A percentile compares a stretch with the other conserved stretches of the same genome.
Evolutionary conservation across 2,888 invertebrate species (phyloP).

Genomic region (Coelinius sp.): DNA sequence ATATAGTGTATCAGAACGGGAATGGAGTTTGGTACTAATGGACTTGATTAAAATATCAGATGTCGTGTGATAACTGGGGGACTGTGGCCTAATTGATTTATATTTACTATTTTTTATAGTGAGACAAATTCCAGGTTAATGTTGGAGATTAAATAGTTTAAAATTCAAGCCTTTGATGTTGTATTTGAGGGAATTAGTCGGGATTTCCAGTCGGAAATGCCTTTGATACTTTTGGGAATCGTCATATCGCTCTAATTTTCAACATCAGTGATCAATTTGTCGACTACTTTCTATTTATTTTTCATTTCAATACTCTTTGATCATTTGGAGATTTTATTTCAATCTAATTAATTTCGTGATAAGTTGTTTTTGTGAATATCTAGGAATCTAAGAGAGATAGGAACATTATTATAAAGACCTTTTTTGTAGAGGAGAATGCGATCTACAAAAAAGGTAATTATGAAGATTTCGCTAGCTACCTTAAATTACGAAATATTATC

Average conservation of each 20-base stretch:
- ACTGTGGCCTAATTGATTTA: neutral
- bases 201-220: neutral
- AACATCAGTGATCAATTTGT: neutral
- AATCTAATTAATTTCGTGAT: too few species aligned
- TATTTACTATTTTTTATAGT: too few species aligned
- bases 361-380: too few species aligned
- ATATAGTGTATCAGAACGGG: neutral
- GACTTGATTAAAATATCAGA: slow-evolving; percentile 22
- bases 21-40: neutral
- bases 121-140: too few species aligned
- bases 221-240: neutral
- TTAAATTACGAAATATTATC: too few species aligned
- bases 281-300: neutral
- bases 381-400: too few species aligned
- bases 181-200: neutral
- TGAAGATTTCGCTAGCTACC: too few species aligned
- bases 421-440: too few species aligned
- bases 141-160: neutral
- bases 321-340: neutral
- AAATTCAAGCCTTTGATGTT: neutral
- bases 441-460: too few species aligned
- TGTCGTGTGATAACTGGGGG: neutral
- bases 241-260: neutral
- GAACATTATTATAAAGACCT: too few species aligned
- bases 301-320: neutral